These are phyloP conservation scores for Paramuricea clavata DNA, from an alignment of 92 coral and sea anemone species.

Conservation along the genomic window DNA sequence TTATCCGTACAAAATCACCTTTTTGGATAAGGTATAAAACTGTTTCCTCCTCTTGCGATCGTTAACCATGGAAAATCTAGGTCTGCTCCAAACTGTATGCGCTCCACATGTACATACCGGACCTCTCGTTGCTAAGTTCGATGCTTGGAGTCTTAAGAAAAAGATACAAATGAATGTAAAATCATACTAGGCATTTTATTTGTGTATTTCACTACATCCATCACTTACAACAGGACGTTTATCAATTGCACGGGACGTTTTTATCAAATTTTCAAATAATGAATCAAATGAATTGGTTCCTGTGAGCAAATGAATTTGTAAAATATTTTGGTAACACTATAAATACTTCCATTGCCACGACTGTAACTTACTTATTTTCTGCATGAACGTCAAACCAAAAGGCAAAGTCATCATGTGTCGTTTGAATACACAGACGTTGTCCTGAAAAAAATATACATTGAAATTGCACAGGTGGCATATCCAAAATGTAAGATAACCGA, in stretches of 20 bases:
- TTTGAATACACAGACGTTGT: slow-evolving; percentile 68
- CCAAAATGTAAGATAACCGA: neutral
- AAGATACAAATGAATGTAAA: neutral
- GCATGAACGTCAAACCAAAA: slow-evolving; percentile 90
- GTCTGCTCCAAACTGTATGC: slow-evolving; percentile 94
- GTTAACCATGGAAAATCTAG: slow-evolving; percentile 87
- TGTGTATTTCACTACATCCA: too few relatives aligned
- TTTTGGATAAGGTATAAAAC: slow-evolving; percentile 31
- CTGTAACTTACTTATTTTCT: slow-evolving; percentile 36
- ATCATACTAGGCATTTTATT: too few relatives aligned
- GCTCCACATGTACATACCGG: slow-evolving; percentile 95
- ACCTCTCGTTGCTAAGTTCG: slow-evolving; percentile 51
- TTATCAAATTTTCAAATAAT: too few relatives aligned
- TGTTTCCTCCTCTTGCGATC: slow-evolving; percentile 48
- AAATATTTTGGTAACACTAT: too few relatives aligned
- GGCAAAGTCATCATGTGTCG: slow-evolving; percentile 92
- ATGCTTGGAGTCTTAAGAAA: slow-evolving; percentile 1
- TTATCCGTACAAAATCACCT: slow-evolving; percentile 62
- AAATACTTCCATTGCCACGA: too few relatives aligned
- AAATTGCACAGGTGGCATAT: neutral
- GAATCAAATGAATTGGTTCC: too few relatives aligned
- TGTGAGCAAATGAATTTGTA: too few relatives aligned
- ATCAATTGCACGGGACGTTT: too few relatives aligned
- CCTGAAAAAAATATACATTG: slow-evolving; percentile 43
- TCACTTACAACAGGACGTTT: too few relatives aligned